Evolutionary conservation across 2,113 vertebrate species (phyloP).

Genomic region (Colistium nudipinnis): DNA sequence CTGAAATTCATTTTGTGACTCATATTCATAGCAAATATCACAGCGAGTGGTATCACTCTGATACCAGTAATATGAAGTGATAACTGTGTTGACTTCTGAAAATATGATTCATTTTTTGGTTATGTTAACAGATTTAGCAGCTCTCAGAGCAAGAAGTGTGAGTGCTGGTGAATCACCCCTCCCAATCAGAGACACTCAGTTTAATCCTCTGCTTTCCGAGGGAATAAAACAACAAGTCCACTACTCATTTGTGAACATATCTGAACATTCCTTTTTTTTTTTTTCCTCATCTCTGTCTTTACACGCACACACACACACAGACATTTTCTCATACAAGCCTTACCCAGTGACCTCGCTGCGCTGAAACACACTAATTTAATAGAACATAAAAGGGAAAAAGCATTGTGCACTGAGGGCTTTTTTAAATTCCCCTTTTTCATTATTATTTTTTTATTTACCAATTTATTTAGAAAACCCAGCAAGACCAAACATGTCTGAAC

Average conservation of each 20-base stretch:
- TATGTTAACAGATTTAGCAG: not conserved
- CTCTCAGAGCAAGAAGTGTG: not conserved
- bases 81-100: conserved; percentile 20
- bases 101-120: not conserved
- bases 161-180: conserved; percentile 27
- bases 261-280: conserved; percentile 34
- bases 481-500: conserved; percentile 54
- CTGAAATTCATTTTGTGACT: conserved; percentile 41
- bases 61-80: conserved; percentile 20
- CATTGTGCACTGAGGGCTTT: conserved; percentile 25
- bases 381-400: conserved; percentile 34
- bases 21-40: conserved; percentile 20
- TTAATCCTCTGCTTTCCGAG: conserved; percentile 56
- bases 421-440: not conserved
- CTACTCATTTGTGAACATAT: conserved; percentile 63
- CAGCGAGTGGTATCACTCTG: conserved; percentile 27
- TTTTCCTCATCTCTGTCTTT: not conserved
- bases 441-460: not conserved
- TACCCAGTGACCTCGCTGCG: conserved; percentile 42
- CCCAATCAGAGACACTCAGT: conserved; percentile 53
- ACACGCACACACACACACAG: too few species aligned
- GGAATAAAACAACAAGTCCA: conserved; percentile 64
- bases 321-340: conserved; percentile 36
- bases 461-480: conserved; percentile 27
- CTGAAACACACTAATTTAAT: conserved; percentile 51